A percentile compares a stretch with the other conserved stretches of the same genome.
Evolutionary conservation across 2,888 invertebrate genomes (phyloP).

Genomic region (Exephanes ischioxanthus): DNA sequence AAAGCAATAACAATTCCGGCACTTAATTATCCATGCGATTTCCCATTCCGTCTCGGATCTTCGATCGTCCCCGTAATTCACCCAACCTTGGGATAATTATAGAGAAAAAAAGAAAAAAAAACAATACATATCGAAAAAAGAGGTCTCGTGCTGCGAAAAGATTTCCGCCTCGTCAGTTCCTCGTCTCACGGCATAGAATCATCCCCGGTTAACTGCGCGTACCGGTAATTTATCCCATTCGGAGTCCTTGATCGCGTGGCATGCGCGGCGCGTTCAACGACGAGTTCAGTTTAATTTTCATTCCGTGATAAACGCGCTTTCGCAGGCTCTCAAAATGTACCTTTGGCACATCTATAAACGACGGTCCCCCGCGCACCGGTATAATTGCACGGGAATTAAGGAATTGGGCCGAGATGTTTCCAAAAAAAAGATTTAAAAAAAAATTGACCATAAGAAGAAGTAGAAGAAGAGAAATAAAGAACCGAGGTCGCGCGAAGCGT

Average conservation of each 20-base stretch:
- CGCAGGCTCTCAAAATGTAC: background rate
- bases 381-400: slow-evolving; percentile 34
- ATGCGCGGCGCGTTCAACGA: background rate
- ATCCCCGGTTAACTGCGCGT: background rate
- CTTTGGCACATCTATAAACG: slow-evolving; percentile 5
- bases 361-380: slow-evolving; percentile 14
- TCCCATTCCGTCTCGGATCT: background rate
- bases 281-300: slow-evolving; percentile 4
- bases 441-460: slow-evolving; percentile 1
- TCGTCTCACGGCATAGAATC: slow-evolving; percentile 2
- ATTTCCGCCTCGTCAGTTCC: slow-evolving; percentile 1
- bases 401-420: slow-evolving; percentile 16
- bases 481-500: slow-evolving; percentile 4
- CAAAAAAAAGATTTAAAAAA: slow-evolving; percentile 3
- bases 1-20: background rate
- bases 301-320: slow-evolving; percentile 5
- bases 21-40: background rate
- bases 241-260: slow-evolving; percentile 4
- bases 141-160: background rate
- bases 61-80: background rate
- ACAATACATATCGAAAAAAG: background rate
- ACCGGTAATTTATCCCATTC: background rate
- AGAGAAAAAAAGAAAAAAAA: background rate
- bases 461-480: background rate
- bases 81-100: background rate